Base-by-base conservation (phyloP, 1,140 invertebrate species). In the Neodiprion lecontei region DNA sequence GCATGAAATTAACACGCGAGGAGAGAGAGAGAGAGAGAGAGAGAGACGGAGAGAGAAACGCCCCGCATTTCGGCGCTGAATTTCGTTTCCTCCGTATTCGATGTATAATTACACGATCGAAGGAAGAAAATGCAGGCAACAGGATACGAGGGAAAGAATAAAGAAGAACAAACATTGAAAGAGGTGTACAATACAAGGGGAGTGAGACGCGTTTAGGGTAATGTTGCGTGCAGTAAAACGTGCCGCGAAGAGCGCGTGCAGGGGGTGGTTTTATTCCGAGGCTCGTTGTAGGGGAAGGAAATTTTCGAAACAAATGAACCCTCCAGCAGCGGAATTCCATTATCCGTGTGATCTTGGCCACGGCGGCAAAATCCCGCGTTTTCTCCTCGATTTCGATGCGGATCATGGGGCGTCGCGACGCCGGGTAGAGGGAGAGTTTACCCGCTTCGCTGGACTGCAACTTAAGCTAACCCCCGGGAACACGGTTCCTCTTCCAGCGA, bases 401-500 rank as follows among this genome's bases (percentile, higher is more conserved):
- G n/a, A 61, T 17, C 53, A 61, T 17, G 53, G n/a, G 53, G 53
- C 53, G 53, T 61, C 53, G 53, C 53, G 53, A 17, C 8, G 53
- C 9, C 28, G 53, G 53, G 11, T 17, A 9, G 9, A 9, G 53
- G 53, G 11, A 61, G 53, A 61, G 53, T 61, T 61, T 61, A 61
- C 11, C 53, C 53, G 53, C 53, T 61, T 61, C 53, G 53, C 5
- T 61, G 53, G 53, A 61, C 53, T 61, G 53, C n/a, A 61, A 61
- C 53, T 61, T 61, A 61, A 61, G 53, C 53, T 61, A 61, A 61
- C 53, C 53, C 53, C 53, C 28, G n/a, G 53, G 53, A 61, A 61
- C 3, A 61, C 53, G 5, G 5, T 5, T 40, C 28, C 53, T 61
- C 53, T 61, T 61, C 53, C 8, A 40, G 28, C 28, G 53, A 61